Evolutionary conservation across 2,113 vertebrate species (phyloP).

Genomic region (Lipophrys pholis): DNA sequence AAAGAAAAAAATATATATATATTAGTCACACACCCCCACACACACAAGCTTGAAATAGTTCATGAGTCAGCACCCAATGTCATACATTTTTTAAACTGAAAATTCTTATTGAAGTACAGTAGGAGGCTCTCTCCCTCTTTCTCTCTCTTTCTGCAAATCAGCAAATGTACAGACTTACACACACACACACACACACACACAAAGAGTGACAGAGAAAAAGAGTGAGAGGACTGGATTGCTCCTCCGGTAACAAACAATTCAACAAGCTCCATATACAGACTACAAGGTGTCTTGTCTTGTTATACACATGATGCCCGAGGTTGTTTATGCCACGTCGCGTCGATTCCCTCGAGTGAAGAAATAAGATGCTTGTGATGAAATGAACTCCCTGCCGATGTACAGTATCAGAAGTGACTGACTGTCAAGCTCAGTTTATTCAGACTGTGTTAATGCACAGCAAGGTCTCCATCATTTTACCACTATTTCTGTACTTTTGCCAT

Average conservation of each 20-base stretch:
- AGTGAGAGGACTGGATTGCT: not conserved
- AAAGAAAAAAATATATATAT: too few species aligned
- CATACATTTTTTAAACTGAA: conserved; percentile 25
- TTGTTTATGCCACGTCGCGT: conserved; percentile 26
- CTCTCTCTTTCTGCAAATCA: not conserved
- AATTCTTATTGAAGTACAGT: not conserved
- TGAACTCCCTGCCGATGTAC: conserved; percentile 8
- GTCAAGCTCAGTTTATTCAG: conserved; percentile 26
- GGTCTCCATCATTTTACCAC: not conserved
- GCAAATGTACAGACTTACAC: not conserved
- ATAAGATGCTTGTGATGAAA: conserved; percentile 23
- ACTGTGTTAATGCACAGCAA: not conserved
- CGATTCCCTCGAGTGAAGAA: not conserved
- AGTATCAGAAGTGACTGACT: conserved; percentile 11
- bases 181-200: not conserved
- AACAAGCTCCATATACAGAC: not conserved
- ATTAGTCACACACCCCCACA: not conserved
- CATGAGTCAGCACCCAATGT: conserved; percentile 42
- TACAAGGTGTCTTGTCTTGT: conserved; percentile 30
- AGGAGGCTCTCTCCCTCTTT: conserved; percentile 6
- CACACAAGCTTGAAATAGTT: not conserved
- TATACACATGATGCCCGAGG: conserved; percentile 28
- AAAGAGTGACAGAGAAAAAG: not conserved
- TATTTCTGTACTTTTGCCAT: not conserved
- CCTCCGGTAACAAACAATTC: not conserved